phyloP scores from a whole-genome alignment of 2,113 vertebrate species.

The Hippocampus barbouri region DNA sequence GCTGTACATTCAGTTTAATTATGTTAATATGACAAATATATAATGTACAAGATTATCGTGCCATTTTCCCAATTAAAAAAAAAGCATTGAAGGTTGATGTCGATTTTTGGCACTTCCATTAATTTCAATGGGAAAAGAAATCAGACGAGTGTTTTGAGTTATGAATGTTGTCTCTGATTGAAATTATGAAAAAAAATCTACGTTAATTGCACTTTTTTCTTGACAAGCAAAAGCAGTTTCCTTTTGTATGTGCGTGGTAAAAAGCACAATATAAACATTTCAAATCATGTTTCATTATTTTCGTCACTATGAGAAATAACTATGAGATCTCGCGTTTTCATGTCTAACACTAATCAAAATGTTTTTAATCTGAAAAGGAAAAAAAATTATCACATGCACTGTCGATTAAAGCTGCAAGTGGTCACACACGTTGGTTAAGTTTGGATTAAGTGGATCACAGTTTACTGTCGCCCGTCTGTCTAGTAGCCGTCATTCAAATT shows the following conservation, averaged over 20 bases:
- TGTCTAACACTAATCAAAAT: not conserved
- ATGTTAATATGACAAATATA: too few relatives aligned
- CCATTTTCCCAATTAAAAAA: too few relatives aligned
- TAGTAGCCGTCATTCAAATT: not conserved
- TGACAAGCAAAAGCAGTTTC: not conserved
- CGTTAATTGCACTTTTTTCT: not conserved
- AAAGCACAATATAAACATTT: not conserved
- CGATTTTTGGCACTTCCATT: too few relatives aligned
- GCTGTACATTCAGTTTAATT: too few relatives aligned
- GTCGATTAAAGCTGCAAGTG: not conserved
- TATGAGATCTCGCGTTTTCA: not conserved
- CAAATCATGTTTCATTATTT: not conserved
- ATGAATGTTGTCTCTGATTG: too few relatives aligned
- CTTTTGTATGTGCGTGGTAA: not conserved
- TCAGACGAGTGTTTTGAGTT: too few relatives aligned
- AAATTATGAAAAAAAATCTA: too few relatives aligned
- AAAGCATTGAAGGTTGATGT: too few relatives aligned
- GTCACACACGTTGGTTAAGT: not conserved
- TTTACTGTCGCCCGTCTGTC: not conserved
- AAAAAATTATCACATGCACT: not conserved
- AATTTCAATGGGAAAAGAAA: too few relatives aligned
- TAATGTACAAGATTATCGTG: too few relatives aligned
- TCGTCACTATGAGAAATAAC: not conserved
- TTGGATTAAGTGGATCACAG: not conserved
- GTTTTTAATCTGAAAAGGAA: too few relatives aligned